Conservation (phyloP, 2,113 vertebrate species). For the Passer domesticus region DNA sequence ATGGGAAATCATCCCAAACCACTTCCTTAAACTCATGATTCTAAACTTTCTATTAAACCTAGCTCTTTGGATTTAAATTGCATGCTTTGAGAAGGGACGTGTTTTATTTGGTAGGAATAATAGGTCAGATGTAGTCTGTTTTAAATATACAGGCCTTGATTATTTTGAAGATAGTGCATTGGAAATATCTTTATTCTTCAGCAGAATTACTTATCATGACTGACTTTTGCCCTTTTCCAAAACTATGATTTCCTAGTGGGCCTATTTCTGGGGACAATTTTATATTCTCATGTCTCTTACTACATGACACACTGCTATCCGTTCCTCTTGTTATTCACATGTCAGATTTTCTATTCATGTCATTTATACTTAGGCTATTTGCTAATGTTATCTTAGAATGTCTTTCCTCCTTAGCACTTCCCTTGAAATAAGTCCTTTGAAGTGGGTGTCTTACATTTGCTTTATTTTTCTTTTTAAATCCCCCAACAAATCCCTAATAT, state of each 20-base stretch:
- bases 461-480: conserved; percentile 12
- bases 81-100: not conserved
- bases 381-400: not conserved
- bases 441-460: not conserved
- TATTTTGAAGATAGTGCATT: not conserved
- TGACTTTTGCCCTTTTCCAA: not conserved
- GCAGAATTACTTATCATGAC: not conserved
- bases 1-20: not conserved
- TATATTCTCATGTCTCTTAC: not conserved
- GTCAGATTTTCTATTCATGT: not conserved
- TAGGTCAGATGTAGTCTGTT: not conserved
- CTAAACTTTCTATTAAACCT: not conserved
- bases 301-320: not conserved
- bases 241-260: not conserved
- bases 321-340: not conserved
- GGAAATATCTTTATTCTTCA: not conserved
- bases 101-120: not conserved
- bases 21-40: not conserved
- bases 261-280: not conserved
- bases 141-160: not conserved
- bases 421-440: conserved; percentile 38
- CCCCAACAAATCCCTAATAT: not conserved
- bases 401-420: conserved; percentile 28
- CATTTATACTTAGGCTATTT: conserved; percentile 4
- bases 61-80: not conserved